A percentile compares a stretch with the other conserved stretches of the same genome.
These are phyloP conservation scores for Pogonocichla stellata DNA, from an alignment of 2,113 vertebrate genomes.

Conservation along the genomic window DNA sequence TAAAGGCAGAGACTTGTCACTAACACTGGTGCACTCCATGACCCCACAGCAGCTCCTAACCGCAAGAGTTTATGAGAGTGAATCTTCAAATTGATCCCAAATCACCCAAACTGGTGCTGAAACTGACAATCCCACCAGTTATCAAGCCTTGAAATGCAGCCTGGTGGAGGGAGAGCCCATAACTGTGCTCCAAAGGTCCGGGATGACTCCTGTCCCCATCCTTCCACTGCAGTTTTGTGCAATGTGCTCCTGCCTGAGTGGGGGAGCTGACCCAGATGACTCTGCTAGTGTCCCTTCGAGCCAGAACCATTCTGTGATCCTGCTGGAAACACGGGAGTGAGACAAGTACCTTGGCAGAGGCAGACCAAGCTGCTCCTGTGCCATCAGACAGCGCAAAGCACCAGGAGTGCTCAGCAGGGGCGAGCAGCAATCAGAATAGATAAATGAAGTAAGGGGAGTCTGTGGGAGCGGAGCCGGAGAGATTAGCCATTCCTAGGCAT, in stretches of 20 bases:
- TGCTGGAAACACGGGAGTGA: neutral
- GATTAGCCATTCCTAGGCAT: slow-evolving; percentile 4
- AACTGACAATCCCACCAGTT: neutral
- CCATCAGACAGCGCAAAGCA: neutral
- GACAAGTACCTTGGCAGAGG: neutral
- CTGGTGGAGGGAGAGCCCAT: neutral
- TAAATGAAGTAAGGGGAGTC: neutral
- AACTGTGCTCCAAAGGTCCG: fast-evolving
- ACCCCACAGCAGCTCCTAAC: neutral
- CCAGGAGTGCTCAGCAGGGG: neutral
- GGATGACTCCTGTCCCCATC: neutral
- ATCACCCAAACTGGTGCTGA: no score
- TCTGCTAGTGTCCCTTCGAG: neutral
- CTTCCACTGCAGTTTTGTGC: neutral
- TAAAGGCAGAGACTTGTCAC: neutral
- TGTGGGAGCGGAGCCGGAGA: neutral
- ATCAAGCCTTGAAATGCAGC: neutral
- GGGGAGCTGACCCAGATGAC: neutral
- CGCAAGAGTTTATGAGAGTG: neutral
- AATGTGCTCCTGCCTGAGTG: neutral
- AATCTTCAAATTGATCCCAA: neutral
- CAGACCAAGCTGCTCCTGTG: neutral
- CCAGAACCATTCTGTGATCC: neutral
- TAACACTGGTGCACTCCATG: neutral
- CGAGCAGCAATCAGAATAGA: neutral